Percentiles rank a stretch among this genome's conserved stretches.
Evolutionary conservation across 2,888 invertebrate species (phyloP).

Genomic region (Lingula anatina): DNA sequence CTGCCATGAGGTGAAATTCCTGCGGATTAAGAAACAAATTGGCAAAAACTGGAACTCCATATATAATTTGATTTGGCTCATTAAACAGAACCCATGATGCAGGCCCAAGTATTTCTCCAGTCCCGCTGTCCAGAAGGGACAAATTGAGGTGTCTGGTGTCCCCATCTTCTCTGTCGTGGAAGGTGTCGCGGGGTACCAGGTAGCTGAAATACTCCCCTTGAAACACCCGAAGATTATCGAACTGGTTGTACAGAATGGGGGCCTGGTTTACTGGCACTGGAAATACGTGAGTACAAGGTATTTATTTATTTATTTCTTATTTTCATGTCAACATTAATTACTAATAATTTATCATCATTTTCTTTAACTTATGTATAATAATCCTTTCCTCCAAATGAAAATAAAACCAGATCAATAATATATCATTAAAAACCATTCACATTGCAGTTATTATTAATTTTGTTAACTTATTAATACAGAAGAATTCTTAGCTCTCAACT

Average conservation of each 20-base stretch:
- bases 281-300: no score
- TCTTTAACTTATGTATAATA: no score
- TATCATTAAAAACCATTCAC: no score
- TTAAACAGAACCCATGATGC: conserved; percentile 31
- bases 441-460: no score
- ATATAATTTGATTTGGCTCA: conserved; percentile 17
- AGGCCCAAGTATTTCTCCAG: conserved; percentile 15
- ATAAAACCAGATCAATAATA: no score
- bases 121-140: conserved; percentile 15
- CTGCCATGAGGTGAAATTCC: conserved; percentile 15
- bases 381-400: no score
- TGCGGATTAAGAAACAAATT: conserved; percentile 15
- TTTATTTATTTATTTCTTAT: no score
- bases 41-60: conserved; percentile 23
- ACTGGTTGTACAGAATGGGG: conserved; percentile 19
- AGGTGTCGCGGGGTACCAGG: conserved; percentile 22
- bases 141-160: conserved; percentile 23
- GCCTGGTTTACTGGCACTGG: no score
- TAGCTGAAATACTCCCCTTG: conserved; percentile 23
- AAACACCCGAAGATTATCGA: conserved; percentile 17
- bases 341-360: no score
- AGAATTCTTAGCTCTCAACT: no score
- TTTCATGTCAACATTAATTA: no score
- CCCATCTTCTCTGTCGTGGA: conserved; percentile 31
- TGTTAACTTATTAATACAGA: no score